Evolutionary conservation across 2,113 vertebrate species (phyloP).

Genomic region (Holacanthus passer): DNA sequence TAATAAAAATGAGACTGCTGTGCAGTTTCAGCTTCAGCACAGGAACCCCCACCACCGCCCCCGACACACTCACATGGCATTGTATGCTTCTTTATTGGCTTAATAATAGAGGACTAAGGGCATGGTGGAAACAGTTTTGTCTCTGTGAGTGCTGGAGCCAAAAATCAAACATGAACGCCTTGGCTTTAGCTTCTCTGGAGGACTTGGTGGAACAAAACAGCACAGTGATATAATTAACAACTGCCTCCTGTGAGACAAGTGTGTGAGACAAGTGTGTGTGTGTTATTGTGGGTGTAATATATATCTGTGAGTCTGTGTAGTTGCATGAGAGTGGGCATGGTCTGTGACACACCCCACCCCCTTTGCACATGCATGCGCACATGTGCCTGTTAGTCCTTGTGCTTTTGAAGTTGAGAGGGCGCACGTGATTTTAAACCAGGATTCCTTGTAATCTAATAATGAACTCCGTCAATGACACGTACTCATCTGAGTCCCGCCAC

Average conservation of each 20-base stretch:
- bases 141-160: constrained; percentile 51
- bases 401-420: constrained; percentile 46
- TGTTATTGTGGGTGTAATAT: constrained; percentile 6
- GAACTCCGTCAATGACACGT: constrained; percentile 41
- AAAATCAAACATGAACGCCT: constrained; percentile 67
- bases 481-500: constrained; percentile 35
- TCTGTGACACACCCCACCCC: not conserved
- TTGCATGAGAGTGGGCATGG: constrained; percentile 19
- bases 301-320: constrained; percentile 15
- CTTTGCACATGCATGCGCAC: not conserved
- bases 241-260: constrained; percentile 53
- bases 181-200: constrained; percentile 69
- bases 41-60: constrained; percentile 18
- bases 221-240: constrained; percentile 72
- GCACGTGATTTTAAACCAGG: constrained; percentile 32
- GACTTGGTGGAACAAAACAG: constrained; percentile 55
- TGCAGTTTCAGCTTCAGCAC: constrained; percentile 40
- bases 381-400: not conserved
- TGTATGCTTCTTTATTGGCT: constrained; percentile 75
- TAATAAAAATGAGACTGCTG: constrained; percentile 72
- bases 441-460: constrained; percentile 57
- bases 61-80: constrained; percentile 28
- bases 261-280: constrained; percentile 16
- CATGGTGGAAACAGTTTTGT: constrained; percentile 62
- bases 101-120: constrained; percentile 72